Conservation (phyloP, 2,113 vertebrate genomes). For the Dolichotis patagonum region DNA sequence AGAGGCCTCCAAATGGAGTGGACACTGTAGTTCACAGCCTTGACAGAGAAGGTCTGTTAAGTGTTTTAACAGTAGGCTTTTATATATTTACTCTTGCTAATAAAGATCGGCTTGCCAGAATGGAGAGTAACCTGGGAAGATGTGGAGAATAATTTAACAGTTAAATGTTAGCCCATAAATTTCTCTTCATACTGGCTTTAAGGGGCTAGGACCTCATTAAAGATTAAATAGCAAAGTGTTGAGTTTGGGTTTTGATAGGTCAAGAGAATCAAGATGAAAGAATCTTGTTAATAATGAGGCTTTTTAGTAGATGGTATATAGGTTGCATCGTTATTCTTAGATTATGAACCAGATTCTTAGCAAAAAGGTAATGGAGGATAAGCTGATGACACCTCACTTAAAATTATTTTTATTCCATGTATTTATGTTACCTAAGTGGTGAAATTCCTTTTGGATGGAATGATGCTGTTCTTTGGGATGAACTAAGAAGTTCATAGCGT, state of each 20-base stretch:
- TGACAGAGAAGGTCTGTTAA: conserved; percentile 86
- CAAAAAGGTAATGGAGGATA: not conserved
- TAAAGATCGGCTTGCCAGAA: conserved; percentile 83
- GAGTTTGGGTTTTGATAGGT: conserved; percentile 72
- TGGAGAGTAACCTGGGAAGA: conserved; percentile 78
- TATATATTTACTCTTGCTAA: conserved; percentile 84
- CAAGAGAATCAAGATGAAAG: conserved; percentile 61
- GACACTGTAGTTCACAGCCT: conserved; percentile 82
- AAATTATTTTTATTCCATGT: conserved; percentile 68
- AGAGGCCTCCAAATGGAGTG: conserved; percentile 81
- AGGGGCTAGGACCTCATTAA: conserved; percentile 83
- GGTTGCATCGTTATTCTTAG: not conserved
- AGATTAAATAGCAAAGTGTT: conserved; percentile 79
- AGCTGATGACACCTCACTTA: not conserved
- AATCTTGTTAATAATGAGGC: conserved; percentile 55
- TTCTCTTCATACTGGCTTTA: conserved; percentile 82
- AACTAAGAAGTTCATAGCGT: not conserved
- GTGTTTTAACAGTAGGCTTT: conserved; percentile 87
- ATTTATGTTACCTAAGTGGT: not conserved
- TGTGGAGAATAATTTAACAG: conserved; percentile 83
- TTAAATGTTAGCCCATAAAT: conserved; percentile 84
- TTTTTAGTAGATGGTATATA: conserved; percentile 1
- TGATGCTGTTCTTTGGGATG: not conserved
- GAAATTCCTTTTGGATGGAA: not conserved
- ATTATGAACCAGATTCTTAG: conserved; percentile 47